Evolutionary conservation across 1,140 invertebrate species (phyloP).

Genomic region (Drosophila kepulauana): DNA sequence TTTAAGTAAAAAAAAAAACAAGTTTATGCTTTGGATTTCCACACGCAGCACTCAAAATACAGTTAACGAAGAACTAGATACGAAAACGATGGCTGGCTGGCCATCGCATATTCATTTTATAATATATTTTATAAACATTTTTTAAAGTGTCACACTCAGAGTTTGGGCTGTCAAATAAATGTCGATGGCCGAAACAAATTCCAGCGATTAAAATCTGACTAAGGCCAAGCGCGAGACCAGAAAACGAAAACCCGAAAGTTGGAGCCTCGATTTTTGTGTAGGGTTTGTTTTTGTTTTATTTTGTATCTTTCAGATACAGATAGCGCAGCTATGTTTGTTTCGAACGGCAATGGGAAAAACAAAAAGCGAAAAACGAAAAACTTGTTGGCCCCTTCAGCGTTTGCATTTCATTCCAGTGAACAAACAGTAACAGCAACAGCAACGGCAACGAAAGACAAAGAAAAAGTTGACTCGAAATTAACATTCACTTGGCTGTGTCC

Average conservation of each 20-base stretch:
- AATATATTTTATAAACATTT: conserved; percentile 65
- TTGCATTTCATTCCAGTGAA: conserved; percentile 39
- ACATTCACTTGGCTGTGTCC: conserved; percentile 47
- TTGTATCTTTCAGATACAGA: conserved; percentile 40
- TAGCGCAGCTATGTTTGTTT: conserved; percentile 31
- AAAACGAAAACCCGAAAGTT: neutral
- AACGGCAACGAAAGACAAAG: conserved; percentile 51
- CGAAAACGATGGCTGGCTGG: conserved; percentile 8
- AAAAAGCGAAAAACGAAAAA: conserved; percentile 30
- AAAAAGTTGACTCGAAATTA: conserved; percentile 60
- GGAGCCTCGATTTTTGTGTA: neutral
- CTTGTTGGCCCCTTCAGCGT: conserved; percentile 24
- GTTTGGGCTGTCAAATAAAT: conserved; percentile 76
- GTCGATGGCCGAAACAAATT: conserved; percentile 56
- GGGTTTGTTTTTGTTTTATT: conserved; percentile 7
- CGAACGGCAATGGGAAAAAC: conserved; percentile 14
- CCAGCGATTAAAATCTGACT: conserved; percentile 68
- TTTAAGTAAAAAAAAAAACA: conserved; percentile 59
- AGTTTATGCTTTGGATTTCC: conserved; percentile 58
- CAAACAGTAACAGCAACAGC: conserved; percentile 28
- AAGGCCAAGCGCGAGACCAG: conserved; percentile 17
- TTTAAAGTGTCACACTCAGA: conserved; percentile 77
- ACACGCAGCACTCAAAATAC: conserved; percentile 51
- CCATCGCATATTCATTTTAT: conserved; percentile 61
- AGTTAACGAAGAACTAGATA: conserved; percentile 2